Percentiles rank a stretch among this genome's conserved stretches.
phyloP scores from a whole-genome alignment of 2,797 vertebrate species.

The Megalops cyprinoides region DNA sequence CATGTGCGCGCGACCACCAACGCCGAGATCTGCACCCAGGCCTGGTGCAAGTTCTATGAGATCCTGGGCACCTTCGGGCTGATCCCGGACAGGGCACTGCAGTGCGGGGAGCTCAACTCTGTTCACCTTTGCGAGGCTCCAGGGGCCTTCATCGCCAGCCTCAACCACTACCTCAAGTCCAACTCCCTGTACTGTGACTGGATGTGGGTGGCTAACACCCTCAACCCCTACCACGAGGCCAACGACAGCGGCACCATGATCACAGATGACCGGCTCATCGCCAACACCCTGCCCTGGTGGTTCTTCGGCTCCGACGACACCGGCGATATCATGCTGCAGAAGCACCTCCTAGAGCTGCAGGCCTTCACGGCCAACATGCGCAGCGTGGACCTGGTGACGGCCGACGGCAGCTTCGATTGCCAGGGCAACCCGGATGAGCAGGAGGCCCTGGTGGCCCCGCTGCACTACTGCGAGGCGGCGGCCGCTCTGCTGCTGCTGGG shows the following conservation, averaged over 20 bases:
- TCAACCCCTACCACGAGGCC: slow-evolving; percentile 93
- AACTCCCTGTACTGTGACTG: slow-evolving; percentile 80
- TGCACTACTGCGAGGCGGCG: slow-evolving; percentile 89
- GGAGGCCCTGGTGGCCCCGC: slow-evolving; percentile 86
- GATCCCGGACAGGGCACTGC: slow-evolving; percentile 78
- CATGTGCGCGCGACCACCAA: slow-evolving; percentile 80
- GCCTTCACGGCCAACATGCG: slow-evolving; percentile 77
- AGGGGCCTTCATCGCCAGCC: slow-evolving; percentile 89
- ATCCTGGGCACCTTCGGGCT: slow-evolving; percentile 82
- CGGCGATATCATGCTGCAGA: slow-evolving; percentile 86
- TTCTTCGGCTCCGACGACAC: slow-evolving; percentile 95
- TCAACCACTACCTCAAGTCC: slow-evolving; percentile 91
- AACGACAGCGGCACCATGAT: slow-evolving; percentile 85
- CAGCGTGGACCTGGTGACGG: slow-evolving; percentile 86
- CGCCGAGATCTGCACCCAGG: slow-evolving; percentile 94
- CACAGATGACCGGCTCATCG: slow-evolving; percentile 88
- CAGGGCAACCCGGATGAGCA: slow-evolving; percentile 96
- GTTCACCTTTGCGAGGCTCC: slow-evolving; percentile 95
- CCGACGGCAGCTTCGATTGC: slow-evolving; percentile 97
- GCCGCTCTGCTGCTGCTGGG: slow-evolving; percentile 84
- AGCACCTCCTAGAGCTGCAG: slow-evolving; percentile 83
- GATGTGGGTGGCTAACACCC: slow-evolving; percentile 90
- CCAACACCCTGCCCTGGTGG: slow-evolving; percentile 89
- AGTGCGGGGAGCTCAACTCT: slow-evolving; percentile 80
- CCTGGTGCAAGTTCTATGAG: slow-evolving; percentile 95